Evolutionary conservation across 2,113 vertebrate species (phyloP), one percentile per base, ranked within the genome.

Genomic region (Cavia aperea): DNA sequence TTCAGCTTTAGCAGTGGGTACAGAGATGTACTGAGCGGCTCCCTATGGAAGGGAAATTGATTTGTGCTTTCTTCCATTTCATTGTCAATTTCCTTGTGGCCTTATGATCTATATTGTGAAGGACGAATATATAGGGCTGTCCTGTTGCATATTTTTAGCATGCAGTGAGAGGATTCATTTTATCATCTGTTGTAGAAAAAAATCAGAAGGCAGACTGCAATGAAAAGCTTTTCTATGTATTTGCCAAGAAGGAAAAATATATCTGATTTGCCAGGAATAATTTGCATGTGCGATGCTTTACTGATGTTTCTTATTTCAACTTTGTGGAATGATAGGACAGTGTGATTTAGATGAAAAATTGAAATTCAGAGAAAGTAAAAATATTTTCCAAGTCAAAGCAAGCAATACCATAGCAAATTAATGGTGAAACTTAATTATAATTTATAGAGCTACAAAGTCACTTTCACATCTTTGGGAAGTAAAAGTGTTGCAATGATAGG

Each of bases 331-430:
- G 68, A 65, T 0, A 39, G 23, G 10, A 73, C 4, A 83, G 13
- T 6, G 79, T 36, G 65, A 62, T 39, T 31, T 54, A 13, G 11
- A 85, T 51, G 68, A 1, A 72, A 85, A 86, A 73, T 7, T 43
- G 31, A 94, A 95, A 79, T 73, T 82, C 26, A 63, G 24, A 91
- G 18, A 85, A 43, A 90, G 66, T 23, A 62, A 85, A 46, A 73
- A 43, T 21, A 65, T 65, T 43, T 73, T 51, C 12, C 33, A 49
- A 85, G 72, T 60, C 6, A 73, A 96, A 79, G 3, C 4, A 39
- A 79, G n/a, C 2, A 86, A 63, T 36, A 56, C 5, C 6, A 81
- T n/a, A 72, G 75, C 86, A 93, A 72, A 81, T 70, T 24, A 72
- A 81, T 63, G 33, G 33, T 72, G 10, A 66, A 39, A 73, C 36